A percentile compares a stretch with the other conserved stretches of the same genome.
phyloP scores from a whole-genome alignment of 2,797 vertebrate genomes.

The Poecilia velifera region DNA sequence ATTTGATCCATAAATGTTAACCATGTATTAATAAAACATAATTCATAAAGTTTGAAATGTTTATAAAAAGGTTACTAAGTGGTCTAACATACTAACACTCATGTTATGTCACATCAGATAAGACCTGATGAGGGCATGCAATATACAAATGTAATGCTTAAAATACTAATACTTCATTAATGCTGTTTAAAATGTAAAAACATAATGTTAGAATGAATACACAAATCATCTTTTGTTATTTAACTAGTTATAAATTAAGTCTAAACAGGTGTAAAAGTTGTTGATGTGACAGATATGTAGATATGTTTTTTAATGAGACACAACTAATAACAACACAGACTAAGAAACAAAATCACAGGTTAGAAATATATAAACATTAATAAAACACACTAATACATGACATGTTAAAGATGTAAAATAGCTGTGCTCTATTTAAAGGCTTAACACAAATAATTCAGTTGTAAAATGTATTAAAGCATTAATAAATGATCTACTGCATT shows the following conservation, averaged over 20 bases:
- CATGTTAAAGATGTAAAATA: neutral
- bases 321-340: neutral
- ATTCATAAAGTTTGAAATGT: neutral
- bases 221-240: neutral
- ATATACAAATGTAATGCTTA: neutral
- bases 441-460: neutral
- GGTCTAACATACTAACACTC: neutral
- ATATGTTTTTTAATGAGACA: neutral
- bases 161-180: neutral
- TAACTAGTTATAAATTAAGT: neutral
- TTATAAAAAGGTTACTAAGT: neutral
- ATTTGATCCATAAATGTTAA: neutral
- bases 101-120: neutral
- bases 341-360: neutral
- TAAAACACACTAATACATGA: neutral
- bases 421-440: neutral
- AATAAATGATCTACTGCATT: neutral
- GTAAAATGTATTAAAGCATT: neutral
- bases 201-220: neutral
- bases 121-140: neutral
- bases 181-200: neutral
- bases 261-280: neutral
- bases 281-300: neutral
- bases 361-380: neutral
- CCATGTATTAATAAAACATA: neutral